These are phyloP conservation scores for Diorhabda elongata DNA, from an alignment of 1,140 invertebrate species.

Conservation along the genomic window DNA sequence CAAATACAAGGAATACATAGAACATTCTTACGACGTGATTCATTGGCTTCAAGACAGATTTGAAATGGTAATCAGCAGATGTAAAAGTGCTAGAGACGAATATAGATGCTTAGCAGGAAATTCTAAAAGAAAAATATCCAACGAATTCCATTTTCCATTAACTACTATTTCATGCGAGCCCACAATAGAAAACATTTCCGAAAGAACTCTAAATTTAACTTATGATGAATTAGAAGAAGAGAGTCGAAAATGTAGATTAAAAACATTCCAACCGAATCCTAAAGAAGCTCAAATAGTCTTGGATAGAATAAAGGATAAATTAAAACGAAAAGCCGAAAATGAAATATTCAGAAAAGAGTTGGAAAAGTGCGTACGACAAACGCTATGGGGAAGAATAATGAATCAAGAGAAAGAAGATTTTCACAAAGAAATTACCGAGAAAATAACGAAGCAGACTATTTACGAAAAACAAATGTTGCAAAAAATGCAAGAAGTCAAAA, in stretches of 20 bases:
- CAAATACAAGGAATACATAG: slow-evolving; percentile 45
- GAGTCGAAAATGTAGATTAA: slow-evolving; percentile 6
- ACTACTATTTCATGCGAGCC: neutral
- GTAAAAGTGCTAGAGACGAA: slow-evolving; percentile 29
- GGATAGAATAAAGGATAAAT: slow-evolving; percentile 38
- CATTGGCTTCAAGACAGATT: slow-evolving; percentile 55
- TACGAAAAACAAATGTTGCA: slow-evolving; percentile 61
- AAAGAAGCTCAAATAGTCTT: slow-evolving; percentile 35
- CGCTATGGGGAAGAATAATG: slow-evolving; percentile 45
- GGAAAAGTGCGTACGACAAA: slow-evolving; percentile 40
- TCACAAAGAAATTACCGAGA: slow-evolving; percentile 50
- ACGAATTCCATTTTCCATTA: neutral
- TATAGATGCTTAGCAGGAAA: slow-evolving; percentile 28
- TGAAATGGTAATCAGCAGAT: slow-evolving; percentile 33
- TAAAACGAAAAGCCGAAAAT: slow-evolving; percentile 25
- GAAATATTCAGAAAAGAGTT: slow-evolving; percentile 36
- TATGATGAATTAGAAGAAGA: slow-evolving; percentile 31
- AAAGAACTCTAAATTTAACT: slow-evolving; percentile 8
- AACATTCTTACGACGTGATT: slow-evolving; percentile 49
- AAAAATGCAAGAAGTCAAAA: slow-evolving; percentile 56
- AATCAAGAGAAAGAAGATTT: slow-evolving; percentile 49
- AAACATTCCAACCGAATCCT: slow-evolving; percentile 24
- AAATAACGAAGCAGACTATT: slow-evolving; percentile 55
- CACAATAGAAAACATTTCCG: slow-evolving; percentile 5
- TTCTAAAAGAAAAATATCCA: slow-evolving; percentile 15